A percentile compares a stretch with the other conserved stretches of the same genome.
These are phyloP conservation scores for Sternotherus odoratus DNA, from an alignment of 2,797 vertebrate species.

Conservation along the genomic window DNA sequence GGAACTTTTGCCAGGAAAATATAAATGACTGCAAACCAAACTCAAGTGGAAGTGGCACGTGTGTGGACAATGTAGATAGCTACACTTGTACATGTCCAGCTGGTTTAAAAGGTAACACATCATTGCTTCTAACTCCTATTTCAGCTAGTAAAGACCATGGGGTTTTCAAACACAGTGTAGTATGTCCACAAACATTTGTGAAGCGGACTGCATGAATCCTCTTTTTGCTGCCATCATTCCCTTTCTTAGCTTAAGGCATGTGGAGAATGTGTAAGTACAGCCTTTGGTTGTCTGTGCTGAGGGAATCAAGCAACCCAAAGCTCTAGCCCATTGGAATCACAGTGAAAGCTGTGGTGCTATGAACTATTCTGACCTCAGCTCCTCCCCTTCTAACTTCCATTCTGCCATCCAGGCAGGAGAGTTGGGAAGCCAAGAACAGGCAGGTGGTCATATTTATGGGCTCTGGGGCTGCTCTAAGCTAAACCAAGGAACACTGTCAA, in stretches of 20 bases:
- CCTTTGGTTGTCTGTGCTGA: not conserved
- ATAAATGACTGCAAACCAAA: slow-evolving; percentile 66
- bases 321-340: not conserved
- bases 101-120: slow-evolving; percentile 56
- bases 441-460: not conserved
- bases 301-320: not conserved
- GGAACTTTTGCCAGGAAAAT: slow-evolving; percentile 80
- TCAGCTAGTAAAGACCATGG: not conserved
- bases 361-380: too few species aligned
- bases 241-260: not conserved
- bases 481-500: not conserved
- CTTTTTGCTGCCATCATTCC: not conserved
- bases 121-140: not conserved
- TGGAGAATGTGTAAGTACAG: not conserved
- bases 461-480: not conserved
- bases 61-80: not conserved
- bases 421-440: not conserved
- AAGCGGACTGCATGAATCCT: not conserved
- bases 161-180: not conserved
- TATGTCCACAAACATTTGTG: not conserved
- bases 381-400: too few species aligned
- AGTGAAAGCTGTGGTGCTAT: too few species aligned
- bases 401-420: not conserved
- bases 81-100: slow-evolving; percentile 60
- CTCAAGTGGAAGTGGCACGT: slow-evolving; percentile 41